phyloP scores from a whole-genome alignment of 2,113 vertebrate species.

The Brevimyrus niger region DNA sequence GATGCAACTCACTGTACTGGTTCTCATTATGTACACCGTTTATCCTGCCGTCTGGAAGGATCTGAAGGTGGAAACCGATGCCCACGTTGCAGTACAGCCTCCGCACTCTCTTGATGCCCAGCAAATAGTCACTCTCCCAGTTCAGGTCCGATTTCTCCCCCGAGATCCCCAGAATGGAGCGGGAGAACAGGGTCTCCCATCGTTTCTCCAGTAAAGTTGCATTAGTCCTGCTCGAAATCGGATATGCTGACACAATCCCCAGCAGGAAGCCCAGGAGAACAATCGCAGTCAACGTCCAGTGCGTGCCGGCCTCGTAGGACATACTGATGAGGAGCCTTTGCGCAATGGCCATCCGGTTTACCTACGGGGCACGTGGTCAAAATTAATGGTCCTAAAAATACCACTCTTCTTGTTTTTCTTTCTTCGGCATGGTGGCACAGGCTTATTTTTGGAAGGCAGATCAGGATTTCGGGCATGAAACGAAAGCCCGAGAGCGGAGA shows the following conservation, averaged over 20 bases:
- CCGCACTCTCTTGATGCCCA: constrained; percentile 90
- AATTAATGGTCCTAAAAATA: constrained; percentile 94
- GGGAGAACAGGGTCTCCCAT: constrained; percentile 79
- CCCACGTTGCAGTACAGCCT: constrained; percentile 98
- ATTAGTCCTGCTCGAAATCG: constrained; percentile 72
- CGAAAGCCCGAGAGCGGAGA: constrained; percentile 67
- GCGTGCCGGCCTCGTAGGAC: constrained; percentile 71
- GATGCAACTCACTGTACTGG: constrained; percentile 92
- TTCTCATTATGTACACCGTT: constrained; percentile 86
- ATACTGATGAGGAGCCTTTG: constrained; percentile 83
- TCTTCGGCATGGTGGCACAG: constrained; percentile 82
- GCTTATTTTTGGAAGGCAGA: constrained; percentile 88
- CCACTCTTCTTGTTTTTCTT: constrained; percentile 85
- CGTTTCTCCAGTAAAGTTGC: constrained; percentile 74
- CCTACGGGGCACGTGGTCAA: constrained; percentile 88
- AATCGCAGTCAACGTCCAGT: constrained; percentile 68
- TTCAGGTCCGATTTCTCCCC: constrained; percentile 75
- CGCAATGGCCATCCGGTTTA: constrained; percentile 81
- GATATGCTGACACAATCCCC: constrained; percentile 67
- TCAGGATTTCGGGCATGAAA: constrained; percentile 80
- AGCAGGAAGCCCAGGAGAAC: constrained; percentile 73
- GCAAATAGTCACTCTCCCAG: constrained; percentile 93
- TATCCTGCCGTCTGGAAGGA: constrained; percentile 85
- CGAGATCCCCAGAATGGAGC: constrained; percentile 76
- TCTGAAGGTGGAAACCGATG: constrained; percentile 97